These are phyloP conservation scores for Misgurnus anguillicaudatus DNA, from an alignment of 2,113 vertebrate species.

Conservation along the genomic window DNA sequence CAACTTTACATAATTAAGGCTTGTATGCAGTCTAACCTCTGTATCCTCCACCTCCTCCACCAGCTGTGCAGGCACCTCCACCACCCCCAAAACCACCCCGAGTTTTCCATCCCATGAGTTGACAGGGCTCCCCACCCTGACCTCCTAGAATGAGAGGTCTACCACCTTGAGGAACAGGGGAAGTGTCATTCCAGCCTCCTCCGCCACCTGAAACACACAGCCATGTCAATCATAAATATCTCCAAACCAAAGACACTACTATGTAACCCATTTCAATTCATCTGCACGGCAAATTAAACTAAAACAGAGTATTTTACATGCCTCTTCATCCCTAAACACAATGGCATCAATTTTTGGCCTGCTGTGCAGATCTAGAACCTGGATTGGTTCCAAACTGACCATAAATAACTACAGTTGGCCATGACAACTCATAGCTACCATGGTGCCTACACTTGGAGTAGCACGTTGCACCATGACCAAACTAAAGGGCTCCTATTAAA, in stretches of 20 bases:
- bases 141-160: constrained; percentile 90
- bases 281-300: background rate
- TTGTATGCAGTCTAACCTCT: constrained; percentile 76
- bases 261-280: background rate
- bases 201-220: constrained; percentile 86
- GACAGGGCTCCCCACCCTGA: constrained; percentile 93
- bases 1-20: background rate
- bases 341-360: too few relatives aligned
- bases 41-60: constrained; percentile 96
- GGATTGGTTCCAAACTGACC: too few relatives aligned
- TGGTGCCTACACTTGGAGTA: too few relatives aligned
- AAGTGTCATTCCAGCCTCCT: constrained; percentile 92
- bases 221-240: constrained; percentile 28
- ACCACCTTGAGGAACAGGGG: constrained; percentile 86
- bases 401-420: too few relatives aligned
- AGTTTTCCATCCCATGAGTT: constrained; percentile 93
- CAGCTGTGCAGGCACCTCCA: constrained; percentile 92
- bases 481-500: too few relatives aligned
- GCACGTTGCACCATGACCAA: too few relatives aligned
- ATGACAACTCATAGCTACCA: too few relatives aligned
- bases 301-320: background rate
- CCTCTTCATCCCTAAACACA: background rate
- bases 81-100: constrained; percentile 95
- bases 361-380: too few relatives aligned
- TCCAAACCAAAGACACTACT: too few relatives aligned